Evolutionary conservation across 2,113 vertebrate genomes (phyloP), one percentile per base, ranked within the genome.

Genomic region (Tamias sibiricus): DNA sequence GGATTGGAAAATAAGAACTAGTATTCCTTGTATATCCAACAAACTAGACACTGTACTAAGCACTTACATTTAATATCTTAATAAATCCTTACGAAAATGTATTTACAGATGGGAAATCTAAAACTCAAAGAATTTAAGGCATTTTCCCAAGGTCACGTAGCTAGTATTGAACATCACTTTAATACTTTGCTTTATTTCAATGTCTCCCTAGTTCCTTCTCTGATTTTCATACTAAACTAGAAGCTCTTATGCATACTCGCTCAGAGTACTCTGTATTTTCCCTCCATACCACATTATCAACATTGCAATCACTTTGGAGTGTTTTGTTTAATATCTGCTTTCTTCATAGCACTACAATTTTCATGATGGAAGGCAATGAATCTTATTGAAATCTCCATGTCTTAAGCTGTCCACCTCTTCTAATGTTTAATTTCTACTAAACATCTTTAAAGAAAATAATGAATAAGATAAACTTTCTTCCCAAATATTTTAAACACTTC

Each of bases 41-140:
- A 57, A 89, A 71, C 35, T 44, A 72, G 19, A 86, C 1, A 59
- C 32, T 87, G 24, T 69, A 40, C 7, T 85, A 83, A 96, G 26
- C 28, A 42, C 30, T 93, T 71, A 66, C 16, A 90, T 75, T 66
- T n/a, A 77, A 20, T 72, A 66, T 89, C 32, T 37, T 52, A 92
- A 74, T 64, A 94, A 68, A 86, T 42, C 9, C 20, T 62, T 49
- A 76, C 3, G 93, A 66, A 93, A 92, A 97, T 30, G 13, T 57
- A 68, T 75, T 54, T 59, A 74, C 9, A 71, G 40, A 52, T 77
- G 42, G 94, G 26, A 84, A 49, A 96, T 80, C 68, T 44, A 72
- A 82, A 92, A 35, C 52, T 92, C 72, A 44, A n/a, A 54, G 79
- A 94, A 90, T 76, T 72, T 80, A 75, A 91, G 88, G 47, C 84